Evolutionary conservation across 2,888 invertebrate species (phyloP).

Genomic region (Dorcus parallelipipedus): DNA sequence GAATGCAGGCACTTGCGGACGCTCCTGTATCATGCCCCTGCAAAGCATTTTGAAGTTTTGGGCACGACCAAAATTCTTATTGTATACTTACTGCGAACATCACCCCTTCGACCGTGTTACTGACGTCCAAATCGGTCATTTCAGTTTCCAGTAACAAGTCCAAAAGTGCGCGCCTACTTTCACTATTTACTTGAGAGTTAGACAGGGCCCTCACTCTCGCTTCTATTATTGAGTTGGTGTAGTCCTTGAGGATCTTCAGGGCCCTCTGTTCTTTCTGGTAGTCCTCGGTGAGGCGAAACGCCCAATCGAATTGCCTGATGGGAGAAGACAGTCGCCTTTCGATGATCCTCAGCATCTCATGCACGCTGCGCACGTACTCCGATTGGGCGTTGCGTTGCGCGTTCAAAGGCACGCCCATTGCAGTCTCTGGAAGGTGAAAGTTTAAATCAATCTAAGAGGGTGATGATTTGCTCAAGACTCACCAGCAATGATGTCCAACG

Average conservation of each 20-base stretch:
- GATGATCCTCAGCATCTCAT: slow-evolving; percentile 46
- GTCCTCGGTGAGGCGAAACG: slow-evolving; percentile 55
- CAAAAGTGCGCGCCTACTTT: slow-evolving; percentile 59
- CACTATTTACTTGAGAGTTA: neutral
- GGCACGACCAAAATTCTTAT: neutral
- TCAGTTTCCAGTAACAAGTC: slow-evolving; percentile 57
- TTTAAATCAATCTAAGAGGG: neutral
- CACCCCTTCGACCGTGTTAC: slow-evolving; percentile 71
- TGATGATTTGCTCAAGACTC: slow-evolving; percentile 23
- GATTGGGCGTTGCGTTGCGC: slow-evolving; percentile 68
- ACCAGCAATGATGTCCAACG: slow-evolving; percentile 60
- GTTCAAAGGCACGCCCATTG: slow-evolving; percentile 75
- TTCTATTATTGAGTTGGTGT: slow-evolving; percentile 55
- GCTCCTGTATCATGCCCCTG: slow-evolving; percentile 52
- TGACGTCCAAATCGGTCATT: slow-evolving; percentile 57
- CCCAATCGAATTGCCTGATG: slow-evolving; percentile 44
- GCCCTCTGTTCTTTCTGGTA: slow-evolving; percentile 57
- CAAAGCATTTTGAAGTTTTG: slow-evolving; percentile 13
- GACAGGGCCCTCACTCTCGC: slow-evolving; percentile 47
- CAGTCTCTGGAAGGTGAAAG: slow-evolving; percentile 48
- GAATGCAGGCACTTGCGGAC: slow-evolving; percentile 47
- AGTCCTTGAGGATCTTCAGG: slow-evolving; percentile 51
- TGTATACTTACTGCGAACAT: slow-evolving; percentile 62
- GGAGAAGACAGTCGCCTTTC: slow-evolving; percentile 38
- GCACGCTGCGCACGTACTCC: slow-evolving; percentile 70